Conservation (phyloP, 2,888 invertebrate species). For the Melanostoma mellinum region DNA sequence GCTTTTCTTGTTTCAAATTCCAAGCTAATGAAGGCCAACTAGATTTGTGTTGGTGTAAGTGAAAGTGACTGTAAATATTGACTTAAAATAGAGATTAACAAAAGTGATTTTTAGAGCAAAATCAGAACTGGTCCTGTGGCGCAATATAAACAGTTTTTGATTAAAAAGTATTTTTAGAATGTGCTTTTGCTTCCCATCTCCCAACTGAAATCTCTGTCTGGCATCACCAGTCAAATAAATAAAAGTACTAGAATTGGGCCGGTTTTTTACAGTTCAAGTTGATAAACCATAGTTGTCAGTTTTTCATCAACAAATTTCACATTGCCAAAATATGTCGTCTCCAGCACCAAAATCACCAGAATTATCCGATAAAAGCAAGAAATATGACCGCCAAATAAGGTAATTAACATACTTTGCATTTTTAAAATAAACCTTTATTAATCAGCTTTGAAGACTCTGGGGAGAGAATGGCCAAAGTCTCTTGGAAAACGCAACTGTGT, state of each 20-base stretch:
- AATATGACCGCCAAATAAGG: slow-evolving; percentile 90
- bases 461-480: slow-evolving; percentile 98
- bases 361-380: slow-evolving; percentile 87
- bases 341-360: slow-evolving; percentile 85
- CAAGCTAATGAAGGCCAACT: too few species aligned
- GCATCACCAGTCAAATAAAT: neutral
- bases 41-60: too few species aligned
- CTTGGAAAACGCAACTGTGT: slow-evolving; percentile 94
- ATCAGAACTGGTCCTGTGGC: too few species aligned
- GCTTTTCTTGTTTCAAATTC: too few species aligned
- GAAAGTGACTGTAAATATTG: too few species aligned
- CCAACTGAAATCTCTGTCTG: neutral
- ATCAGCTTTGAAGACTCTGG: slow-evolving; percentile 89
- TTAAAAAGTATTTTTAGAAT: neutral
- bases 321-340: slow-evolving; percentile 78
- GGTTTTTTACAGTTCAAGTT: slow-evolving; percentile 12
- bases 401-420: slow-evolving; percentile 74
- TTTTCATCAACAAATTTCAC: slow-evolving; percentile 39
- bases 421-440: neutral
- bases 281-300: slow-evolving; percentile 12
- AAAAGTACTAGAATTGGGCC: slow-evolving; percentile 47
- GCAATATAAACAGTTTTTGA: slow-evolving; percentile 20
- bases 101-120: too few species aligned
- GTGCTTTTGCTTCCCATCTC: neutral
- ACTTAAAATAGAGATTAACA: too few species aligned